Evolutionary conservation across 2,888 invertebrate genomes (phyloP), one percentile per base, ranked within the genome.

Genomic region (Melinaea marsaeus): DNA sequence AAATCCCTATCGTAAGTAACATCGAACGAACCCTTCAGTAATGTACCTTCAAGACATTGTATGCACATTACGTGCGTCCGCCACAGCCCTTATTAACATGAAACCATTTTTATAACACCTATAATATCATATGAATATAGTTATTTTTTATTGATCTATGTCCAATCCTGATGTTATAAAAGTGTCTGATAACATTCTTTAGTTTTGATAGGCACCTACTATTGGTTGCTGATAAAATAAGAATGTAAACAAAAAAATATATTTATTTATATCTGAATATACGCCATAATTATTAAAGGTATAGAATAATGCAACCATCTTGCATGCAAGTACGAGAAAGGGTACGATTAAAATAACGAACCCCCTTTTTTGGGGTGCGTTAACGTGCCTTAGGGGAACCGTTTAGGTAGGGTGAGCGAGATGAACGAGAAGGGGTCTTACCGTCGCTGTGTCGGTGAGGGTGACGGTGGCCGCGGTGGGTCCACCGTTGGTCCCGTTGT

Each of bases 381-480:
- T 78, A 78, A 81, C 80, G 81, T 74, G 78, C 79, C 82, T 85
- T 85, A 85, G 90, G 89, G 89, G 87, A 86, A 78, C 75, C 71
- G 72, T 81, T 73, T 51, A 51, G 51, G 73, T 80, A 88, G 90
- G 90, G 90, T 86, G 88, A 80, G 80, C 75, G 81, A 81, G 84
- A 86, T 80, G 80, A 78, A 78, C 75, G 73, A 74, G 77, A 77
- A 80, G 84, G 84, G 86, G 85, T 90, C 93, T 92, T 88, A 94
- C 92, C 85, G 90, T 87, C 75, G 88, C 87, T 73, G 87, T 89
- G 71, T 90, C 90, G 75, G 90, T 90, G 74, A 89, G 89, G 90
- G 91, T 90, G 80, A 86, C 90, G 69, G 91, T 90, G 72, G 88
- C 87, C 63, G 88, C 83, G 79, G 90, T 87, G 72, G 86, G 84